Conservation (phyloP, 2,888 invertebrate species). For the Caenorhabditis sulstoni region DNA sequence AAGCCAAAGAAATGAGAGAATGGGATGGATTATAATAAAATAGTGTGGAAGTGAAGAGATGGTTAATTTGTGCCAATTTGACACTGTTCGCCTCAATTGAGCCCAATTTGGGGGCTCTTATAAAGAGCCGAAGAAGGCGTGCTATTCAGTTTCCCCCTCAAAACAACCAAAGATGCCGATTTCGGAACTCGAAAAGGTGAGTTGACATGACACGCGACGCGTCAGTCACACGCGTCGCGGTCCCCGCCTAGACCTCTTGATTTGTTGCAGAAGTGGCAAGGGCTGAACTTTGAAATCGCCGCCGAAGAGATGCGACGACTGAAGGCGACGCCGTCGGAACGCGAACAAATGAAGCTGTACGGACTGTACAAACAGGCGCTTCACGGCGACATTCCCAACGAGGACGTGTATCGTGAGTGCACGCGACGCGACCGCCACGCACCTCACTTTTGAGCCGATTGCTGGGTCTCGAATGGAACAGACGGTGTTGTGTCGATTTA, state of each 20-base stretch:
- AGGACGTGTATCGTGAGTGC: constrained; percentile 68
- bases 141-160: too few species aligned
- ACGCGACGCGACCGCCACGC: too few species aligned
- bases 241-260: not conserved
- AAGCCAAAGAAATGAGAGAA: not conserved
- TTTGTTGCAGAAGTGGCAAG: constrained; percentile 66
- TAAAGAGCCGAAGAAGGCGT: too few species aligned
- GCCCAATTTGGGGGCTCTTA: not conserved
- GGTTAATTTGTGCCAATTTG: not conserved
- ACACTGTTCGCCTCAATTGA: not conserved
- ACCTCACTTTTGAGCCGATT: too few species aligned
- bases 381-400: constrained; percentile 71
- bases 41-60: not conserved
- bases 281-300: constrained; percentile 70
- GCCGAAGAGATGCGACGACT: constrained; percentile 73
- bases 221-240: too few species aligned
- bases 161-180: constrained; percentile 52
- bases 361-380: constrained; percentile 73
- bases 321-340: constrained; percentile 59
- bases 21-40: not conserved
- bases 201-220: not conserved
- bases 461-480: too few species aligned
- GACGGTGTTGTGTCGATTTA: too few species aligned
- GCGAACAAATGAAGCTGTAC: constrained; percentile 67
- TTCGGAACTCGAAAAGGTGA: constrained; percentile 58